phyloP scores from a whole-genome alignment of 2,888 invertebrate species.

The Coenonympha glycerion region DNA sequence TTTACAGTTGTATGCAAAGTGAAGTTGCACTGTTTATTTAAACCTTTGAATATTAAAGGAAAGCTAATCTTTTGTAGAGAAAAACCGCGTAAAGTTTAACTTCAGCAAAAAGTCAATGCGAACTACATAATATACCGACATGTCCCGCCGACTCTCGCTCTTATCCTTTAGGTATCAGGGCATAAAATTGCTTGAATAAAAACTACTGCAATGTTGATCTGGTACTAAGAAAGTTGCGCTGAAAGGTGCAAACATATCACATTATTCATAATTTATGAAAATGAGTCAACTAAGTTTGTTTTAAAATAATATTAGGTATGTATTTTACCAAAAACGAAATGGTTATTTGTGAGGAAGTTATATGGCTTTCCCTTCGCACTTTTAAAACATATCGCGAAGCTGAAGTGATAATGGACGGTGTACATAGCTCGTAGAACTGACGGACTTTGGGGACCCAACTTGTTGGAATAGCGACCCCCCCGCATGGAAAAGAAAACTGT shows the following conservation, averaged over 20 bases:
- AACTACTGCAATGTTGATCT: constrained; percentile 4
- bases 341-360: too few relatives aligned
- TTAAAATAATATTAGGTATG: too few relatives aligned
- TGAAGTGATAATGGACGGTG: too few relatives aligned
- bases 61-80: constrained; percentile 16
- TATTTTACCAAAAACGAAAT: too few relatives aligned
- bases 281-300: constrained; percentile 3
- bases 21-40: constrained; percentile 23
- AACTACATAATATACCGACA: neutral
- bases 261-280: constrained; percentile 20
- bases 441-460: too few relatives aligned
- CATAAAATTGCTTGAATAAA: neutral
- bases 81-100: constrained; percentile 8
- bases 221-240: constrained; percentile 13
- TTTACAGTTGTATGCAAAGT: constrained; percentile 47
- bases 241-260: constrained; percentile 21
- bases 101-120: constrained; percentile 8
- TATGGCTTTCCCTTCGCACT: too few relatives aligned
- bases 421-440: too few relatives aligned
- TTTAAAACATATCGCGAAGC: too few relatives aligned
- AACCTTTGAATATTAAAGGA: constrained; percentile 22
- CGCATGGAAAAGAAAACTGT: too few relatives aligned
- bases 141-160: neutral
- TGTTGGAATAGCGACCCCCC: too few relatives aligned
- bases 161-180: neutral